Evolutionary conservation across 2,113 vertebrate genomes (phyloP).

Genomic region (Cyphomyrus plagiostoma): DNA sequence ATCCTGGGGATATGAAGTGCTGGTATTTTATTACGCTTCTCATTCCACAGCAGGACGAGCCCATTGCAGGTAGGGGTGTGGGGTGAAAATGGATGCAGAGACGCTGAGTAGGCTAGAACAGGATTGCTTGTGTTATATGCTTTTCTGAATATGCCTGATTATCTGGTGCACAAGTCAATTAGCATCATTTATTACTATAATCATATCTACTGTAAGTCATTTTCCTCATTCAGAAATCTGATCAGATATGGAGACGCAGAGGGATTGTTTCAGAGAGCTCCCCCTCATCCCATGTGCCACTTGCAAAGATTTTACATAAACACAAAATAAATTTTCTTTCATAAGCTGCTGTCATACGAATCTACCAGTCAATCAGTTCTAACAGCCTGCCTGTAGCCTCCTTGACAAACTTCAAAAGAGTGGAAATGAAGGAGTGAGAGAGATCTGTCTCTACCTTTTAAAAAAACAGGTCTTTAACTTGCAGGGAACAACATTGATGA

Average conservation of each 20-base stretch:
- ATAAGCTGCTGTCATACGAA: not conserved
- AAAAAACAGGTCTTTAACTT: conserved; percentile 2
- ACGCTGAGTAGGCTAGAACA: not conserved
- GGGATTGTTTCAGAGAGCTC: not conserved
- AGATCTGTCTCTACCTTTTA: not conserved
- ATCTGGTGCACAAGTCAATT: not conserved
- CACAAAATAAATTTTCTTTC: not conserved
- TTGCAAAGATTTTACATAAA: not conserved
- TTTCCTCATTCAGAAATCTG: not conserved
- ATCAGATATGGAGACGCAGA: not conserved
- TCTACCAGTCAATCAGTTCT: not conserved
- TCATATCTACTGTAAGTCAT: not conserved
- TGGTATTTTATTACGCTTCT: conserved; percentile 51
- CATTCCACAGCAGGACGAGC: conserved; percentile 47
- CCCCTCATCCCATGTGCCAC: not conserved
- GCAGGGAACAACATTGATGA: not conserved
- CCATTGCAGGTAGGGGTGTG: not conserved
- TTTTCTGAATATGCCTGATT: not conserved
- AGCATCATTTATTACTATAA: not conserved
- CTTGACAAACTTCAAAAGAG: not conserved
- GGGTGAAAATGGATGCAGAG: not conserved
- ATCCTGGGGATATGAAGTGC: not conserved
- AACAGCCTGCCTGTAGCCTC: not conserved
- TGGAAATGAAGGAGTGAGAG: not conserved
- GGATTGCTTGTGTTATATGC: not conserved